These are phyloP conservation scores for Baccha elongata DNA, from an alignment of 2,888 invertebrate species.

Conservation along the genomic window DNA sequence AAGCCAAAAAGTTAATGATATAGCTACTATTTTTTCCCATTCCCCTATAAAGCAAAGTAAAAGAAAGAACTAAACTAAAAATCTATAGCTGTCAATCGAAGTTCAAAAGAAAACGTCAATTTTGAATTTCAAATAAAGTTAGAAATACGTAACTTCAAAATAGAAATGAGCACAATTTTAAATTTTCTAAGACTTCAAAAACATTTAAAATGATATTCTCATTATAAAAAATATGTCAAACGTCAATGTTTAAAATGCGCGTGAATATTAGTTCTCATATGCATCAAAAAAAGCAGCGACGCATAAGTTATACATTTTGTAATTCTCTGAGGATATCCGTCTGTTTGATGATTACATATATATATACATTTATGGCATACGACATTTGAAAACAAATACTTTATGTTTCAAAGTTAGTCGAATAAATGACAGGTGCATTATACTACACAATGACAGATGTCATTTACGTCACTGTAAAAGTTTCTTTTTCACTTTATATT, in stretches of 20 bases:
- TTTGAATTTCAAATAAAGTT: too few relatives aligned
- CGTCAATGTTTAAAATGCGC: too few relatives aligned
- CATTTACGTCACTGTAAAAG: neutral
- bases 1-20: too few relatives aligned
- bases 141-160: too few relatives aligned
- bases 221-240: too few relatives aligned
- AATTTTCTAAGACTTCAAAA: too few relatives aligned
- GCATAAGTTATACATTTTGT: neutral
- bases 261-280: too few relatives aligned
- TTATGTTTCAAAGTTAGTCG: neutral
- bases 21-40: too few relatives aligned
- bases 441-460: neutral
- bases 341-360: neutral
- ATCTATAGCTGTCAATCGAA: neutral
- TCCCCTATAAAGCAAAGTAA: too few relatives aligned
- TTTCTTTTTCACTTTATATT: neutral
- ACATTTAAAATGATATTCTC: too few relatives aligned
- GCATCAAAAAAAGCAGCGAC: neutral
- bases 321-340: neutral
- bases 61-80: neutral
- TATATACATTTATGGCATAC: too few relatives aligned
- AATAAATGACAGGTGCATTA: constrained; percentile 11
- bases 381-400: neutral
- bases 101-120: neutral
- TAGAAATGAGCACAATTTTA: too few relatives aligned